Conservation (phyloP, 2,888 invertebrate species). For the Koerneria pararmatus region DNA sequence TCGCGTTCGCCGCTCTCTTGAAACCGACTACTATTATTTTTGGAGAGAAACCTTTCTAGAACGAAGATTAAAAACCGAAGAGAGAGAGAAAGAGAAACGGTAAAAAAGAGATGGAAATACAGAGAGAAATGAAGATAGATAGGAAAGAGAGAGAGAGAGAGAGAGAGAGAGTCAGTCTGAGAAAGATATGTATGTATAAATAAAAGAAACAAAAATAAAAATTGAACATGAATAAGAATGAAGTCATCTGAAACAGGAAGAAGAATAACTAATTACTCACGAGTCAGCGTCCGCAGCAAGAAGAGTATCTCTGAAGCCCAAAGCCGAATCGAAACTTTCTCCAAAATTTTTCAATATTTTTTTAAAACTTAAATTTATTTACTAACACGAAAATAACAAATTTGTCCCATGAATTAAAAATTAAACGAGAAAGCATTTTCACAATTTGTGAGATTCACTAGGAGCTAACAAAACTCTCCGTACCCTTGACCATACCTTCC, state of each 20-base stretch:
- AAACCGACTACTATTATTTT: constrained; percentile 12
- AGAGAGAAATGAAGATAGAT: too few relatives aligned
- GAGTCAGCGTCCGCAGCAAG: constrained; percentile 44
- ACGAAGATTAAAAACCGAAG: too few relatives aligned
- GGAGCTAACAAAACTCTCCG: too few relatives aligned
- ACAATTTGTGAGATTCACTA: background rate
- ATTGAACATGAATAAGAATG: background rate
- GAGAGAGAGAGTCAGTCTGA: too few relatives aligned
- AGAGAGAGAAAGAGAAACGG: too few relatives aligned
- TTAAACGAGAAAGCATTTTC: background rate
- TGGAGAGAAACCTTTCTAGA: background rate
- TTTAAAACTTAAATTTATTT: background rate
- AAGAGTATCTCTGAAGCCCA: constrained; percentile 39
- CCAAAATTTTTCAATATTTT: too few relatives aligned
- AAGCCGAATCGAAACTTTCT: too few relatives aligned
- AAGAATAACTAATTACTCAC: constrained; percentile 26
- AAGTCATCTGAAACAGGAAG: background rate
- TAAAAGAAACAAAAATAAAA: constrained; percentile 5
- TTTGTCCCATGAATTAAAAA: background rate
- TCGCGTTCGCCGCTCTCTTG: constrained; percentile 36
- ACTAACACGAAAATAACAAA: background rate
- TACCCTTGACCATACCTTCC: too few relatives aligned
- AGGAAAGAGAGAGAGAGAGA: too few relatives aligned
- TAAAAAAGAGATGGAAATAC: too few relatives aligned
- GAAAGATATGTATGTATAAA: too few relatives aligned